Evolutionary conservation across 2,113 vertebrate genomes (phyloP).

Genomic region (Datnioides undecimradiatus): DNA sequence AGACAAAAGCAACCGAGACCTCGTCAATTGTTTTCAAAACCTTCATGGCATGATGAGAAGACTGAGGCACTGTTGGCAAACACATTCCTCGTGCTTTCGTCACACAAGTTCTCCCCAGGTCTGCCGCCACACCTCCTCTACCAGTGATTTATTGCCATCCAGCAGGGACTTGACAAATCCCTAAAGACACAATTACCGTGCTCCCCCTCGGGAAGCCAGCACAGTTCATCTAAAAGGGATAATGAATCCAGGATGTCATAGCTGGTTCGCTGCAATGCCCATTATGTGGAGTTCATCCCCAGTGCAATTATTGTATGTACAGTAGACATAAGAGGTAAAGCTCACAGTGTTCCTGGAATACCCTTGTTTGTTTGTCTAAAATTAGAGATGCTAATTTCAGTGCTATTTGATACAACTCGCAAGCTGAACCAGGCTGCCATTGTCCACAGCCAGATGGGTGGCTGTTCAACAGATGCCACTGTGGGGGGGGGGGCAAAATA

Average conservation of each 20-base stretch:
- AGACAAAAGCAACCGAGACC: conserved; percentile 45
- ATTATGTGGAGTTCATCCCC: conserved; percentile 62
- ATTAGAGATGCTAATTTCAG: conserved; percentile 23
- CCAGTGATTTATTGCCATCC: conserved; percentile 80
- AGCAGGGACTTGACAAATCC: conserved; percentile 81
- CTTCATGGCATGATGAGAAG: conserved; percentile 8
- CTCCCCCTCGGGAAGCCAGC: conserved; percentile 67
- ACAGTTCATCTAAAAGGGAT: conserved; percentile 74
- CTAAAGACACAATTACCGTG: conserved; percentile 84
- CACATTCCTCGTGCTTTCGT: conserved; percentile 42
- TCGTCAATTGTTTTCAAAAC: conserved; percentile 28
- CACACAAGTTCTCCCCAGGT: conserved; percentile 68
- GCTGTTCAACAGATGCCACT: not conserved
- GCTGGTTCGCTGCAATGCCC: conserved; percentile 58
- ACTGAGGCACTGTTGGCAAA: conserved; percentile 11
- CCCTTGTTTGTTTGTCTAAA: conserved; percentile 49
- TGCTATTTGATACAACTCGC: not conserved
- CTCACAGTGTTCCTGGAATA: conserved; percentile 18
- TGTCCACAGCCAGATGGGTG: not conserved
- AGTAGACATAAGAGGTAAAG: conserved; percentile 38
- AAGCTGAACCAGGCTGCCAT: not conserved
- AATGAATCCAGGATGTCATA: conserved; percentile 77
- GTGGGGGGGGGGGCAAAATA: not conserved
- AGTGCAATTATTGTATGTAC: conserved; percentile 67
- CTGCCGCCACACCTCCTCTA: conserved; percentile 58